Conservation (phyloP, 2,888 invertebrate genomes). For the Leucoptera coffeella region DNA sequence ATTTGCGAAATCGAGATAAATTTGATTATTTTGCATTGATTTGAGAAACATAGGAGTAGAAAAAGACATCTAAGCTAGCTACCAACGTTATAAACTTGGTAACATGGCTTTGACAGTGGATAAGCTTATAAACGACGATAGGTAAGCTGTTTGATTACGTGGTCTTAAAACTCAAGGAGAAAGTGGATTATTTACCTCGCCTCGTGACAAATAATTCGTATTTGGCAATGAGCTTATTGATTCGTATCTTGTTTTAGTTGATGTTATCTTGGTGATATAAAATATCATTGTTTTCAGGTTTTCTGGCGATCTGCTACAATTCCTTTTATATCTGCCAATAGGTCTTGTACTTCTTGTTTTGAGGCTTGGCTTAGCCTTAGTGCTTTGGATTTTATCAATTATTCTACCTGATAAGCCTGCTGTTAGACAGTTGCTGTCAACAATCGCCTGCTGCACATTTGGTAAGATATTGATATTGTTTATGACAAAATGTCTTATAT, state of each 20-base stretch:
- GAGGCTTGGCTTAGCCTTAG: constrained; percentile 40
- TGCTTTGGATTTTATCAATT: constrained; percentile 50
- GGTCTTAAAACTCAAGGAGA: constrained; percentile 17
- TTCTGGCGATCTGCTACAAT: constrained; percentile 40
- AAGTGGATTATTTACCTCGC: too few species aligned
- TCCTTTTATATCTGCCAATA: constrained; percentile 50
- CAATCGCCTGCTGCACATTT: constrained; percentile 54
- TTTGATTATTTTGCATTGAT: too few species aligned
- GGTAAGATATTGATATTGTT: too few species aligned
- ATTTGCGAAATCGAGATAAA: too few species aligned
- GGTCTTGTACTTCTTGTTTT: constrained; percentile 45
- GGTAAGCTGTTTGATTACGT: constrained; percentile 17
- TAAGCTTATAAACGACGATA: constrained; percentile 37
- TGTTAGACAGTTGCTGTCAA: constrained; percentile 46
- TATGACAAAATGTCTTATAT: too few species aligned
- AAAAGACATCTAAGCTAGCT: too few species aligned
- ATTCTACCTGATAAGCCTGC: constrained; percentile 52
- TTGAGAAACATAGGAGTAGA: too few species aligned
- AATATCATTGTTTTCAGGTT: constrained; percentile 33
- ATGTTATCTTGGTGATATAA: too few species aligned
- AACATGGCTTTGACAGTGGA: constrained; percentile 38
- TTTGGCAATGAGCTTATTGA: too few species aligned
- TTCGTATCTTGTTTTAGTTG: too few species aligned
- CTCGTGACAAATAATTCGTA: too few species aligned
- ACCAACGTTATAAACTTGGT: too few species aligned